Evolutionary conservation across 2,888 invertebrate species (phyloP).

Genomic region (Stenchaetothrips biformis): DNA sequence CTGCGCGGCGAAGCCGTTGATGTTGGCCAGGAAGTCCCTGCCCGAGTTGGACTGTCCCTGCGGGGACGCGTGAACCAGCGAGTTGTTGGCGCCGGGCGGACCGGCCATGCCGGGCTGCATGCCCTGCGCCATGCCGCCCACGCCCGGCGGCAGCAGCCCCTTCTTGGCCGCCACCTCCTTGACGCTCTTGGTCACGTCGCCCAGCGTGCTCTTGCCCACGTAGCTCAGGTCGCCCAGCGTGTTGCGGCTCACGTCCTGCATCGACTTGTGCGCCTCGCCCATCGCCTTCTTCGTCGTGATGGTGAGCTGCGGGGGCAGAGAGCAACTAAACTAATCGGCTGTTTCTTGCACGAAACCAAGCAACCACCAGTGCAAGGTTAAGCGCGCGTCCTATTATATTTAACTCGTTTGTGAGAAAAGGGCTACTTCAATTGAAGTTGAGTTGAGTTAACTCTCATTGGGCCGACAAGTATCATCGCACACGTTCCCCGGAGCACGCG

Average conservation of each 20-base stretch:
- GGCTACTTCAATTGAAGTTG: too few relatives aligned
- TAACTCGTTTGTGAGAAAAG: too few relatives aligned
- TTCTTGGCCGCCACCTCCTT: constrained; percentile 83
- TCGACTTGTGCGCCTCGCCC: constrained; percentile 81
- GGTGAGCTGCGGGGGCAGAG: constrained; percentile 57
- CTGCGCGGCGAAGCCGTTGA: constrained; percentile 88
- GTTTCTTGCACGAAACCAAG: too few relatives aligned
- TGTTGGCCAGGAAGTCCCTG: constrained; percentile 80
- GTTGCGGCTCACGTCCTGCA: constrained; percentile 81
- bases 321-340: too few relatives aligned
- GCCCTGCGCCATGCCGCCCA: neutral
- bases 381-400: too few relatives aligned
- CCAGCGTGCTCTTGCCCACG: constrained; percentile 83
- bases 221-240: constrained; percentile 84
- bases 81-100: constrained; percentile 37
- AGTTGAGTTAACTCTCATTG: too few relatives aligned
- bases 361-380: too few relatives aligned
- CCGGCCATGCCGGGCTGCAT: constrained; percentile 30
- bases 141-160: constrained; percentile 58
- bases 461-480: too few relatives aligned
- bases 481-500: neutral
- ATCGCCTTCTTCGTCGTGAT: constrained; percentile 81
- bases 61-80: constrained; percentile 35
- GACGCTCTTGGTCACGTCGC: constrained; percentile 85
- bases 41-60: constrained; percentile 38